Conservation (phyloP, 2,113 vertebrate genomes). For the Actinemys pallida region DNA sequence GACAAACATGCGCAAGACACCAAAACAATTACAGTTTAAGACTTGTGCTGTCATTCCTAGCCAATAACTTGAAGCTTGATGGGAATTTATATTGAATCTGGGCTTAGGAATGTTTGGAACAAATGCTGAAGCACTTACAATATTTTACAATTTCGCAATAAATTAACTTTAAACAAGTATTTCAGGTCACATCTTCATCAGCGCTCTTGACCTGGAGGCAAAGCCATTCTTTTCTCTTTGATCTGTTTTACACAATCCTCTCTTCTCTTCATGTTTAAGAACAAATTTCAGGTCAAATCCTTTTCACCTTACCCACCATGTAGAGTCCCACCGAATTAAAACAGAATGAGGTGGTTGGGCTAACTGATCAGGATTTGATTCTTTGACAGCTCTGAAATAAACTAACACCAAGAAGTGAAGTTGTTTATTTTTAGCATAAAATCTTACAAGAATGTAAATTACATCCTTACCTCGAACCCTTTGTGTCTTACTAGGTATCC, state of each 20-base stretch:
- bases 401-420: neutral
- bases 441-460: accelerated
- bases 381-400: neutral
- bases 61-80: neutral
- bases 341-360: neutral
- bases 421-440: neutral
- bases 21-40: neutral
- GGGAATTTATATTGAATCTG: neutral
- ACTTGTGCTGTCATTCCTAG: neutral
- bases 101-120: neutral
- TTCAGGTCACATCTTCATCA: neutral
- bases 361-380: neutral
- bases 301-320: neutral
- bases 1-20: neutral
- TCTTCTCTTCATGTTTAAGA: neutral
- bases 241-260: neutral
- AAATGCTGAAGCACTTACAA: neutral
- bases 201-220: neutral
- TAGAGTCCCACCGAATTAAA: neutral
- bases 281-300: neutral
- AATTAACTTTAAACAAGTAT: neutral
- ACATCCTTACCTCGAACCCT: constrained; percentile 84
- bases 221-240: neutral
- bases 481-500: constrained; percentile 90
- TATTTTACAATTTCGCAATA: neutral